phyloP scores from a whole-genome alignment of 2,113 vertebrate genomes.

The Pteronura brasiliensis region DNA sequence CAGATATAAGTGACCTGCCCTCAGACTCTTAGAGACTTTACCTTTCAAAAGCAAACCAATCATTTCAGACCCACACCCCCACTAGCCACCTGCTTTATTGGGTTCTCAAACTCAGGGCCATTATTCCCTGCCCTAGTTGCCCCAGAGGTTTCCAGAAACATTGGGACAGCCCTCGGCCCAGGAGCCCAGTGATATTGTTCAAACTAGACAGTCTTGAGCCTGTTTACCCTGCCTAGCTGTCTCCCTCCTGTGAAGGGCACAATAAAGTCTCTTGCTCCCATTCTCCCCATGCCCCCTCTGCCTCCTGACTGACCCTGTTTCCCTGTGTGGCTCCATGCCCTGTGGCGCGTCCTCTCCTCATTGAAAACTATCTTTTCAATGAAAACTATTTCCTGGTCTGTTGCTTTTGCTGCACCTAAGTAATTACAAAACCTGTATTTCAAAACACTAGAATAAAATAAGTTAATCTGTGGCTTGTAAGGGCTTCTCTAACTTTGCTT shows the following conservation, averaged over 20 bases:
- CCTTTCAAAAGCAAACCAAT: neutral
- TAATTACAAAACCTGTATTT: neutral
- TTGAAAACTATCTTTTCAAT: neutral
- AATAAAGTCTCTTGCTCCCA: neutral
- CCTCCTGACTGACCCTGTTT: neutral
- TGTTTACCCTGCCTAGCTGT: neutral
- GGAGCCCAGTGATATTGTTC: neutral
- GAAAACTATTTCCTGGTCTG: neutral
- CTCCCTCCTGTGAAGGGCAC: neutral
- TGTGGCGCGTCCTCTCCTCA: neutral
- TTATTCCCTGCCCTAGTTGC: neutral
- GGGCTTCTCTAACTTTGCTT: neutral
- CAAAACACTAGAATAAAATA: neutral
- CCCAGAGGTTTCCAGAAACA: neutral
- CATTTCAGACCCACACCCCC: neutral
- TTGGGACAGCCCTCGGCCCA: no score
- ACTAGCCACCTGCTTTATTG: neutral
- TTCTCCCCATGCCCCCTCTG: neutral
- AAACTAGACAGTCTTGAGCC: neutral
- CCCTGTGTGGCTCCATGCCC: accelerated
- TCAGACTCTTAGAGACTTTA: neutral
- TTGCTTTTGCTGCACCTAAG: neutral
- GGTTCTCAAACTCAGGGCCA: neutral
- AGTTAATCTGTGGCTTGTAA: neutral
- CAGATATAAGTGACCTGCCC: neutral